These are phyloP conservation scores for Pandemis cinnamomeana DNA, from an alignment of 2,888 invertebrate species.

Conservation along the genomic window DNA sequence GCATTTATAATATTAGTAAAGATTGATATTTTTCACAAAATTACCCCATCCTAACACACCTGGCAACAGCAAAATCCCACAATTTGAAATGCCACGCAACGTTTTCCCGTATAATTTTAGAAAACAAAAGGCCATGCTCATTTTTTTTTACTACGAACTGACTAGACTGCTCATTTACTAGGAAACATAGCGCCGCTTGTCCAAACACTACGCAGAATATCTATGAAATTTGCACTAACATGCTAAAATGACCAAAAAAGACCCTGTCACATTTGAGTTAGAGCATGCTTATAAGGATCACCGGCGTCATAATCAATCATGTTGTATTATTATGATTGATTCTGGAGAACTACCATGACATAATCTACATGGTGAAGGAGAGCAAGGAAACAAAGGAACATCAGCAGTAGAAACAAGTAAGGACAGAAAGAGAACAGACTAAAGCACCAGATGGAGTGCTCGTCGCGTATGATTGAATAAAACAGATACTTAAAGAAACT, in stretches of 20 bases:
- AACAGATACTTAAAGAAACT: too few species aligned
- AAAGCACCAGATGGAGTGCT: too few species aligned
- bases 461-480: too few species aligned
- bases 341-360: not conserved
- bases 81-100: not conserved
- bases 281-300: slow-evolving; percentile 26
- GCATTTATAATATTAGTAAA: too few species aligned
- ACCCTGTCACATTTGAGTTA: slow-evolving; percentile 23
- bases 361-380: not conserved
- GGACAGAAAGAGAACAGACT: too few species aligned
- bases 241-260: slow-evolving; percentile 31
- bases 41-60: not conserved
- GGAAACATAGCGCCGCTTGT: slow-evolving; percentile 15
- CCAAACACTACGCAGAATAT: slow-evolving; percentile 20
- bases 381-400: too few species aligned
- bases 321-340: not conserved
- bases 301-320: slow-evolving; percentile 17
- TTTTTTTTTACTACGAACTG: too few species aligned
- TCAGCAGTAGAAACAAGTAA: too few species aligned
- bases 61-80: not conserved
- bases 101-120: not conserved
- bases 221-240: slow-evolving; percentile 24
- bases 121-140: not conserved
- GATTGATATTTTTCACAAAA: too few species aligned
- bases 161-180: slow-evolving; percentile 16